Evolutionary conservation across 37 sponge, comb jelly and placozoan species (phyloP).

Genomic region (Halichondria panicea): DNA sequence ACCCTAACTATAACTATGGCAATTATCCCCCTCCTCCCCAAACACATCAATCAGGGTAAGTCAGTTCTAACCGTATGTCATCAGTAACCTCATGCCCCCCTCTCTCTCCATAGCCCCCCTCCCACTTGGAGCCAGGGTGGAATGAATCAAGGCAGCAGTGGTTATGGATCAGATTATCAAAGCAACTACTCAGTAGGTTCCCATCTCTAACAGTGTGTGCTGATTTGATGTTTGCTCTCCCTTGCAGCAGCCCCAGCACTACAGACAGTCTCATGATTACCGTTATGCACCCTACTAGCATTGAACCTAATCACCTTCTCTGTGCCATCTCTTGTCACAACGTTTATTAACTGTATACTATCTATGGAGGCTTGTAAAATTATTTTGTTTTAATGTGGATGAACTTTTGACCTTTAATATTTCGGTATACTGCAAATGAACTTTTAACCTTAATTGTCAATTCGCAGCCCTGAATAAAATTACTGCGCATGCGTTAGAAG

Average conservation of each 20-base stretch:
- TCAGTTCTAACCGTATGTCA: not conserved
- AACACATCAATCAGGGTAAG: not conserved
- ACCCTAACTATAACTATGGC: too few relatives aligned
- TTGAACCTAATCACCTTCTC: not conserved
- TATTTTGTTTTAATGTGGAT: too few relatives aligned
- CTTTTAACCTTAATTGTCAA: not conserved
- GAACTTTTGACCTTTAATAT: too few relatives aligned
- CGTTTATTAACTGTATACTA: not conserved
- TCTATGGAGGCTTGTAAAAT: too few relatives aligned
- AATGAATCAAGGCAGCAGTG: too few relatives aligned
- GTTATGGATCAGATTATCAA: too few relatives aligned
- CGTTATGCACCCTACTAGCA: constrained; percentile 64
- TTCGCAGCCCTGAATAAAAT: constrained; percentile 22
- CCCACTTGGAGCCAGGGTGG: not conserved
- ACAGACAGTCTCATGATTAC: constrained; percentile 61
- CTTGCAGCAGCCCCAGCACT: constrained; percentile 22
- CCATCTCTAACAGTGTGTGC: not conserved
- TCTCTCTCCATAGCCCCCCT: not conserved
- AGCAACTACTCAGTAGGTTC: too few relatives aligned
- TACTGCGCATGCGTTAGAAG: constrained; percentile 27
- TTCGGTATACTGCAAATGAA: too few relatives aligned
- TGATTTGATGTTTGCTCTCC: not conserved
- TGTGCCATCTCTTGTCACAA: not conserved
- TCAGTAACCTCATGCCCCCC: not conserved
- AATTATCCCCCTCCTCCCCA: not conserved